Percentiles rank a stretch among this genome's conserved stretches.
phyloP scores from a whole-genome alignment of 2,888 invertebrate genomes.

The Cylloceria caligata region DNA sequence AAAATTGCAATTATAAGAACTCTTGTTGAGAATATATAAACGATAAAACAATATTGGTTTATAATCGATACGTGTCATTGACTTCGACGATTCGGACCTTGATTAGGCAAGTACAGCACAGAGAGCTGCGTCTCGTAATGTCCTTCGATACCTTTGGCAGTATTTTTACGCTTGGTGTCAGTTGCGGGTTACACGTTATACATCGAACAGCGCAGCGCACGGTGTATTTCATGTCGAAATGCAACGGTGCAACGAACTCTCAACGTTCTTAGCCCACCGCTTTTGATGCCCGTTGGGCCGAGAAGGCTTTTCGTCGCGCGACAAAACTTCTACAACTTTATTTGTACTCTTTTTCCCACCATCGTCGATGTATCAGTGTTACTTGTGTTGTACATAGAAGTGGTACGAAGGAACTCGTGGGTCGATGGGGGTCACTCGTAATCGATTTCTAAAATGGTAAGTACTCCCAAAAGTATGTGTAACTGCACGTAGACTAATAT shows the following conservation, averaged over 20 bases:
- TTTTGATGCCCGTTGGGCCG: conserved; percentile 54
- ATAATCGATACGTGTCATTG: conserved; percentile 40
- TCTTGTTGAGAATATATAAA: not conserved
- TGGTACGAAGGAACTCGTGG: conserved; percentile 18
- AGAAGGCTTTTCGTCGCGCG: conserved; percentile 52
- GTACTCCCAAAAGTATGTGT: conserved; percentile 18
- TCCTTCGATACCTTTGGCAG: conserved; percentile 45
- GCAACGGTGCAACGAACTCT: conserved; percentile 78
- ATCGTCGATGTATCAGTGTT: not conserved
- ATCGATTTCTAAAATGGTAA: conserved; percentile 55
- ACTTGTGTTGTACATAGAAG: not conserved
- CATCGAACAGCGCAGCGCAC: conserved; percentile 53
- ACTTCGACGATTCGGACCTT: conserved; percentile 26
- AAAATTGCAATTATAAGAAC: conserved; percentile 1
- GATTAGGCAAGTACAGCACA: conserved; percentile 69
- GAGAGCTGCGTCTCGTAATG: conserved; percentile 25
- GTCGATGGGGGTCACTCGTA: conserved; percentile 36
- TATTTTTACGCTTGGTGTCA: conserved; percentile 76
- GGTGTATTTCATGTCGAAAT: conserved; percentile 80
- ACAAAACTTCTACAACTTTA: conserved; percentile 38
- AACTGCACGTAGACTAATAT: conserved; percentile 10
- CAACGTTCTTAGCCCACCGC: conserved; percentile 58
- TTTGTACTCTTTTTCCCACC: conserved; percentile 25
- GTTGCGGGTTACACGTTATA: not conserved
- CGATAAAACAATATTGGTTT: conserved; percentile 15